These are phyloP conservation scores for Glaucidium brasilianum DNA, from an alignment of 2,113 vertebrate genomes.

Conservation along the genomic window DNA sequence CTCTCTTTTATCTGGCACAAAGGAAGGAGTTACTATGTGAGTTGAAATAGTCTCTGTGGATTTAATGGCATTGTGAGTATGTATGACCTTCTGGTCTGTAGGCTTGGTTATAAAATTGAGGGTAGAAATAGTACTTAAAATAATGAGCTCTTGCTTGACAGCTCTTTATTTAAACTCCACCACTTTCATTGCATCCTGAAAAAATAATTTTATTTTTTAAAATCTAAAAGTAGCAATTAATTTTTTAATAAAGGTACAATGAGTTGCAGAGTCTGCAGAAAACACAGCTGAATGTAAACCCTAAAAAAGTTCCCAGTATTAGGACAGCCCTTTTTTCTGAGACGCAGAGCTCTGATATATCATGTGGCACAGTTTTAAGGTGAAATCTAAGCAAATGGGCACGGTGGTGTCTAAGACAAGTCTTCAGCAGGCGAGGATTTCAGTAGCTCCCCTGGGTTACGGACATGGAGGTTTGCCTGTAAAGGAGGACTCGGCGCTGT, in stretches of 20 bases:
- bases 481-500: background rate
- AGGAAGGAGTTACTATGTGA: background rate
- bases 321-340: background rate
- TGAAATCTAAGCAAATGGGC: background rate
- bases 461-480: rapidly evolving
- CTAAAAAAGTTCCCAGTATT: background rate
- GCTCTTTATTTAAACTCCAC: background rate
- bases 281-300: background rate
- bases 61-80: background rate
- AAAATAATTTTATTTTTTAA: background rate
- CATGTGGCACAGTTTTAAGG: background rate
- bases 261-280: background rate
- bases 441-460: background rate
- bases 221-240: background rate
- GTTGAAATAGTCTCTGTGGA: background rate
- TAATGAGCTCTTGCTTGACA: background rate
- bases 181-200: background rate
- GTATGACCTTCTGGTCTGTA: background rate
- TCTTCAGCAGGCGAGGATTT: background rate
- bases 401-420: rapidly evolving
- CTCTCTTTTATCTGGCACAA: background rate
- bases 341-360: background rate
- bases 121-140: background rate
- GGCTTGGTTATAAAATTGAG: background rate
- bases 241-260: background rate